Base-by-base conservation (phyloP, 2,797 vertebrate species). In the Leptoclinus maculatus region DNA sequence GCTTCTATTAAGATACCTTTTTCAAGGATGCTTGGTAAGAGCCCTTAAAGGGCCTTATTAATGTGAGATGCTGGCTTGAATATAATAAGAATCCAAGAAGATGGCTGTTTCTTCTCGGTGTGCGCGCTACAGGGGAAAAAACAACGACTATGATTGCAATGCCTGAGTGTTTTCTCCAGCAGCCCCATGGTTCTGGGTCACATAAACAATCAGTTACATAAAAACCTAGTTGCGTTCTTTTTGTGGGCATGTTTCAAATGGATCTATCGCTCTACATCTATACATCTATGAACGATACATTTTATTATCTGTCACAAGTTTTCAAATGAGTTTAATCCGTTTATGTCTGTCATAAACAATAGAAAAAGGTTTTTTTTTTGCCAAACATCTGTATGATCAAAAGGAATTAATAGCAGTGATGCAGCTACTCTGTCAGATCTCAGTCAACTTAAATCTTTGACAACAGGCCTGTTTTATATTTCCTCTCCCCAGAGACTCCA, bases 401-500 rank as follows among this genome's bases (percentile, higher is more conserved):
- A 78, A 58, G 27, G 49, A 75, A 71, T 47, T 43, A 76, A 67
- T n/a, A 69, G 73, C 58, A 65, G 16, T 9, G 25, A 76, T 79
- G 38, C 39, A 74, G 65, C 41, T 56, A 4, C 14, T 74, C 7
- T 51, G 16, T 73, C 21, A 75, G 56, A 69, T 78, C 54, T 77
- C 36, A 23, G 57, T 86, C 64, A 80, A 83, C 63, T 80, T 71
- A 76, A 66, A 85, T 79, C 19, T 86, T 76, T 91, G 85, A 93
- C 84, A 84, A 82, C 69, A 71, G 71, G 57, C 71, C 75, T 78
- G 49, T 89, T 80, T 88, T 39, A 68, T 87, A 70, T 92, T 82
- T 87, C 80, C 85, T 87, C 78, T 85, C 87, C 79, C 81, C 95
- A 99, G 98, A 95, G 98, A 99, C 92, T 98, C 98, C 66, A 92